Conservation (phyloP, 30 jellyfish, hydroid and myxozoan genomes). For the Hydractinia symbiolongicarpus region DNA sequence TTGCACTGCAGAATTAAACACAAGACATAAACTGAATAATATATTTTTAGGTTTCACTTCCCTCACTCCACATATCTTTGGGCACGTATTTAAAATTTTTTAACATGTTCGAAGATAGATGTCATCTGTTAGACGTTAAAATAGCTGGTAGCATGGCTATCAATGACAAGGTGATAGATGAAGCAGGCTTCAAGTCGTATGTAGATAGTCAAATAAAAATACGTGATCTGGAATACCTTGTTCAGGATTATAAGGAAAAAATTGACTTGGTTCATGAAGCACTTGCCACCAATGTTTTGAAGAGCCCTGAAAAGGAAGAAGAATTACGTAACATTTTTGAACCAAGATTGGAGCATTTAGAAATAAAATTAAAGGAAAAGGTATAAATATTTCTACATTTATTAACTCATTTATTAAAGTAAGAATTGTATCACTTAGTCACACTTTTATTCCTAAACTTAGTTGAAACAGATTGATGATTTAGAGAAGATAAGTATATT, state of each 20-base stretch:
- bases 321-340: neutral
- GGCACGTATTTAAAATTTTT: neutral
- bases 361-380: neutral
- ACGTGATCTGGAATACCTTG: neutral
- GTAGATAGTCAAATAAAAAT: neutral
- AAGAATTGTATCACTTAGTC: too few species aligned
- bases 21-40: neutral
- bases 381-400: neutral
- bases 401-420: too few species aligned
- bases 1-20: neutral
- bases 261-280: neutral
- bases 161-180: neutral
- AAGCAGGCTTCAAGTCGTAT: too few species aligned
- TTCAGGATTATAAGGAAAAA: neutral
- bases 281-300: neutral
- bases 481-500: too few species aligned
- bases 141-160: neutral
- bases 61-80: neutral
- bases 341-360: neutral
- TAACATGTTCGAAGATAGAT: conserved; percentile 1
- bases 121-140: neutral
- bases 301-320: conserved; percentile 2
- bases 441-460: too few species aligned
- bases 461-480: too few species aligned
- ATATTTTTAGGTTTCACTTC: conserved; percentile 7